Evolutionary conservation across 2,888 invertebrate species (phyloP).

Genomic region (Brenthis ino): DNA sequence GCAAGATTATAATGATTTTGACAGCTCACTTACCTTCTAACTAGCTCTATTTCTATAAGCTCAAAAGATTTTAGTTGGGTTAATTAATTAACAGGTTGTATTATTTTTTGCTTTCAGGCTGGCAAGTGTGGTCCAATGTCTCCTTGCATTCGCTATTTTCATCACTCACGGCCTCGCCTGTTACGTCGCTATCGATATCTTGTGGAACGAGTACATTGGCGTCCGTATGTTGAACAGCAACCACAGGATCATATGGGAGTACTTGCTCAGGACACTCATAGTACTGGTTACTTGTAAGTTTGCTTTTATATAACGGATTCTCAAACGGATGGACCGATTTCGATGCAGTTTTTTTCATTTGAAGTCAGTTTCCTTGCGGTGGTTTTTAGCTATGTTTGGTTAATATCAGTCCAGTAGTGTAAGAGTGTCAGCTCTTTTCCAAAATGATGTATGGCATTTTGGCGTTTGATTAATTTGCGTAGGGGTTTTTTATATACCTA

Average conservation of each 20-base stretch:
- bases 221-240: conserved; percentile 83
- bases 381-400: no score
- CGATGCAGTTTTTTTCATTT: no score
- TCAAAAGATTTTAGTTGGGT: no score
- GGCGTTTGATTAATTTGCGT: no score
- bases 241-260: conserved; percentile 87
- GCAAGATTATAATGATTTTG: not conserved
- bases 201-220: conserved; percentile 90
- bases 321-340: no score
- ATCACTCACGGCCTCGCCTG: conserved; percentile 96
- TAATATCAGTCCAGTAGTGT: no score
- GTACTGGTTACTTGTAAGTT: conserved; percentile 94
- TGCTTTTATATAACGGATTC: not conserved
- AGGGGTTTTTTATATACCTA: not conserved
- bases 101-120: conserved; percentile 68
- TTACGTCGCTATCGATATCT: conserved; percentile 96
- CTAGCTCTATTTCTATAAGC: no score
- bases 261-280: conserved; percentile 87
- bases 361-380: no score
- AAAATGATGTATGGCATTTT: no score
- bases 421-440: no score
- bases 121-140: conserved; percentile 87
- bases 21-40: no score
- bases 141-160: conserved; percentile 91
- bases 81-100: not conserved